Conservation (phyloP, 2,888 invertebrate species). For the Caenorhabditis drosophilae region DNA sequence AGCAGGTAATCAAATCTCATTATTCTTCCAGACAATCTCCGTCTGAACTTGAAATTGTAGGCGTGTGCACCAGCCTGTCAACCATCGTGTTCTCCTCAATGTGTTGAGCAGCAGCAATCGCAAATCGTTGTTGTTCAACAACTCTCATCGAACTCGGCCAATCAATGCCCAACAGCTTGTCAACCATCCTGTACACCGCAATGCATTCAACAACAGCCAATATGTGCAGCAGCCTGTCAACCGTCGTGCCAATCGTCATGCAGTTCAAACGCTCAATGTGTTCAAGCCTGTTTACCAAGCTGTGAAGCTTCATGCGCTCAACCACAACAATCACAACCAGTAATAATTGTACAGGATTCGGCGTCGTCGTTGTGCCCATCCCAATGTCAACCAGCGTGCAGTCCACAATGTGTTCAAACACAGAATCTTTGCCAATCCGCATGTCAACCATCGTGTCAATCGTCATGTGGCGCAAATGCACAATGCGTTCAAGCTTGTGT, state of each 20-base stretch:
- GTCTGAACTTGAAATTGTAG: neutral
- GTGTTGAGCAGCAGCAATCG: constrained; percentile 48
- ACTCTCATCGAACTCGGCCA: constrained; percentile 11
- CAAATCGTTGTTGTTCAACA: constrained; percentile 48
- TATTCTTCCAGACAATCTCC: neutral
- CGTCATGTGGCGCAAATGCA: constrained; percentile 56
- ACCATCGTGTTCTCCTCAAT: constrained; percentile 51
- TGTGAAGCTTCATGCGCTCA: constrained; percentile 52
- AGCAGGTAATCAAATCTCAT: constrained; percentile 37
- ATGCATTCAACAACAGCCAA: constrained; percentile 40
- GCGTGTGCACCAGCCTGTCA: constrained; percentile 49
- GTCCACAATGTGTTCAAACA: constrained; percentile 55
- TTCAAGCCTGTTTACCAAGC: constrained; percentile 39
- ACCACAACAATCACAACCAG: constrained; percentile 18
- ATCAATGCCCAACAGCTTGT: constrained; percentile 37
- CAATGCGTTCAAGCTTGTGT: constrained; percentile 63
- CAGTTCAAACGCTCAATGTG: constrained; percentile 39
- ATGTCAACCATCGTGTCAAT: constrained; percentile 55
- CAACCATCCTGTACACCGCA: constrained; percentile 47
- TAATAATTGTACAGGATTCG: constrained; percentile 1
- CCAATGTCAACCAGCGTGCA: constrained; percentile 53
- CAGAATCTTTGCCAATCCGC: constrained; percentile 57
- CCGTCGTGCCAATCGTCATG: constrained; percentile 43
- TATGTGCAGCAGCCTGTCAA: constrained; percentile 54
- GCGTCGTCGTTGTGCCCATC: constrained; percentile 16